Base-by-base conservation (phyloP, 2,797 vertebrate species). In the Paratrypauchen microcephalus region DNA sequence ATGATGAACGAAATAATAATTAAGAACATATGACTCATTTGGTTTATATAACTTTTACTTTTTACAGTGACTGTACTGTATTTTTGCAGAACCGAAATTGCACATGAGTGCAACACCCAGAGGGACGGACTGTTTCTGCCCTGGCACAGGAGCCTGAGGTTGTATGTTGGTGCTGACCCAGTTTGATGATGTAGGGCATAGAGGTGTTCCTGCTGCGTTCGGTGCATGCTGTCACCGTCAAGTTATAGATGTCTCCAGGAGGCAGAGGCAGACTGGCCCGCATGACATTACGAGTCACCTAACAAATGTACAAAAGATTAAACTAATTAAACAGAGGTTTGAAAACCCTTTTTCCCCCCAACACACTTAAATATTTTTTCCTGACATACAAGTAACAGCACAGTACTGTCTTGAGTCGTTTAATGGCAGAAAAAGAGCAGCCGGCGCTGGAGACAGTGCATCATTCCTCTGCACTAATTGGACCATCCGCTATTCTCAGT, bases 211-310 rank as follows among this genome's bases (percentile, higher is more conserved):
- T 93, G 86, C 95, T 95, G 66, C 94, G 93, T 48, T 98, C 96
- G 0, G 97, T 98, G 70, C 94, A 99, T 41, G 97, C 97, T 0
- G 95, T 97, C 73, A 99, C 96, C 0, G 97, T 98, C 66, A 99
- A 92, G 82, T 99, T 99, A 87, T 99, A 99, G 80, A 98, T 95
- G 88, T 99, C 97, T 15, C 97, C 97, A 0, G 97, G 95, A 48
- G 97, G 96, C 67, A 99, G 86, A 5, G 90, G 93, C 68, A 99
- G 89, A 69, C 92, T 92, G 0, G 97, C 94, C 6, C 92, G 95
- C 96, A 97, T 97, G 83, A 93, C 91, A 12, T 86, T 96, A 50
- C 95, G 95, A 0, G 95, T 96, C 54, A 99, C 95, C 97, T 99
- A 32, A 68, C 24, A 63, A 73, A 74, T 24, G 70, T 36, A 63